Base-by-base conservation (phyloP, 1,140 invertebrate species). In the Lepidostoma basale region DNA sequence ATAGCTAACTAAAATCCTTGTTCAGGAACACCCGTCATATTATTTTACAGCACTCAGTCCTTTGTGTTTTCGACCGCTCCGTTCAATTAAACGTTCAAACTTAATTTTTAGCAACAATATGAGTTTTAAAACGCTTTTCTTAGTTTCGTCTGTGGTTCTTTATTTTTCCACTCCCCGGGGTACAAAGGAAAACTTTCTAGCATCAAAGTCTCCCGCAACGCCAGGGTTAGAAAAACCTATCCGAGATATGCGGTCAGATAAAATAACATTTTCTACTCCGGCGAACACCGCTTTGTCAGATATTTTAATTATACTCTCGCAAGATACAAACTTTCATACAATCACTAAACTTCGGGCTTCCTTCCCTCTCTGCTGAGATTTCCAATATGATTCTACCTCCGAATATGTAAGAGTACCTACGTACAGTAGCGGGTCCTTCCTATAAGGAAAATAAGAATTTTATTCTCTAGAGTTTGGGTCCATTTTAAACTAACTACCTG, bases 221-320 rank as follows among this genome's bases (percentile, higher is more conserved):
- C 52, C 14, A 14, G 52, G 52, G 52, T 56, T 56, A 56, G 52
- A 56, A 56, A 28, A 56, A 33, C 25, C 52, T 56, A 5, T 33
- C 28, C 52, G 26, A 56, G 52, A 56, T 56, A 56, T 56, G 28
- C 28, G 52, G 52, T 56, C 52, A 56, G 52, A 56, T 56, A 56
- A 56, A 56, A 56, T 56, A 30, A 56, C 52, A 56, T 56, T 56
- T 54, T 56, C 25, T 56, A 56, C 25, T 56, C 33, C 33, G 28
- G 5, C 33, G 28, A 16, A 20, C 28, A 6, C 23, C n/a, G 26
- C 52, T 56, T 56, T 56, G 28, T 56, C 52, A 56, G 52, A 56
- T 56, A 56, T 56, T 56, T 56, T 56, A 56, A 56, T 56, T 56
- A 56, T 33, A 56, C 52, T 30, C 25, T 12, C 42, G 23, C 23